A percentile compares a stretch with the other conserved stretches of the same genome.
These are phyloP conservation scores for Heterotis niloticus DNA, from an alignment of 2,113 vertebrate genomes.

Conservation along the genomic window DNA sequence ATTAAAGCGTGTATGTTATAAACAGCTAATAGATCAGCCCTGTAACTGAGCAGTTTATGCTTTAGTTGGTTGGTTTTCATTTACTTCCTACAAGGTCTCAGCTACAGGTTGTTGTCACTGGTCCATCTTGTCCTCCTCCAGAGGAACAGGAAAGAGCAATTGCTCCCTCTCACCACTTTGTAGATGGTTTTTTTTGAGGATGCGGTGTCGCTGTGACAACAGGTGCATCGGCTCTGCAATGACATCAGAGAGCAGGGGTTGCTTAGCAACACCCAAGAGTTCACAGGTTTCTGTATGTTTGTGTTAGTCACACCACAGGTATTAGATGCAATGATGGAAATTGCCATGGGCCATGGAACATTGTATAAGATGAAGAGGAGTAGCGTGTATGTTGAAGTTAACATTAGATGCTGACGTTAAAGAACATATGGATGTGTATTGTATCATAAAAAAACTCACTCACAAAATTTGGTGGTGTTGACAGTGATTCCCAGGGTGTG, in stretches of 20 bases:
- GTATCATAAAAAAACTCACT: slow-evolving; percentile 30
- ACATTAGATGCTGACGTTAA: slow-evolving; percentile 40
- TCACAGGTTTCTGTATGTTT: slow-evolving; percentile 38
- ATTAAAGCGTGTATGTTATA: too few relatives aligned
- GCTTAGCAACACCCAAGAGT: slow-evolving; percentile 43
- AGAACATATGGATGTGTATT: slow-evolving; percentile 40
- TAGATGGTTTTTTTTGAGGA: slow-evolving; percentile 33
- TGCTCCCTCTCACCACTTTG: not conserved
- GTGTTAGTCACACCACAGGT: slow-evolving; percentile 29
- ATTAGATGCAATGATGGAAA: slow-evolving; percentile 36
- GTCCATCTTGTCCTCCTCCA: not conserved
- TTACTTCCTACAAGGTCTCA: too few relatives aligned
- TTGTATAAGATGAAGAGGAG: slow-evolving; percentile 45
- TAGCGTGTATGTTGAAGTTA: slow-evolving; percentile 16
- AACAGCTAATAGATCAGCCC: too few relatives aligned
- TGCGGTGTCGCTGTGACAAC: slow-evolving; percentile 52
- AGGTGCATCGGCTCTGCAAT: slow-evolving; percentile 46
- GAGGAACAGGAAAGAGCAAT: too few relatives aligned
- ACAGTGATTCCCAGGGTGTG: slow-evolving; percentile 5
- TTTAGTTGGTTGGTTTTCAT: too few relatives aligned
- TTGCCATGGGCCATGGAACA: slow-evolving; percentile 31
- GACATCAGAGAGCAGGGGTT: slow-evolving; percentile 43
- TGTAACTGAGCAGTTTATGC: too few relatives aligned
- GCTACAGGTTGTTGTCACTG: slow-evolving; percentile 12
- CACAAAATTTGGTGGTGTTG: not conserved